A percentile compares a stretch with the other conserved stretches of the same genome.
These are phyloP conservation scores for Pangasianodon hypophthalmus DNA, from an alignment of 2,113 vertebrate genomes.

Conservation along the genomic window DNA sequence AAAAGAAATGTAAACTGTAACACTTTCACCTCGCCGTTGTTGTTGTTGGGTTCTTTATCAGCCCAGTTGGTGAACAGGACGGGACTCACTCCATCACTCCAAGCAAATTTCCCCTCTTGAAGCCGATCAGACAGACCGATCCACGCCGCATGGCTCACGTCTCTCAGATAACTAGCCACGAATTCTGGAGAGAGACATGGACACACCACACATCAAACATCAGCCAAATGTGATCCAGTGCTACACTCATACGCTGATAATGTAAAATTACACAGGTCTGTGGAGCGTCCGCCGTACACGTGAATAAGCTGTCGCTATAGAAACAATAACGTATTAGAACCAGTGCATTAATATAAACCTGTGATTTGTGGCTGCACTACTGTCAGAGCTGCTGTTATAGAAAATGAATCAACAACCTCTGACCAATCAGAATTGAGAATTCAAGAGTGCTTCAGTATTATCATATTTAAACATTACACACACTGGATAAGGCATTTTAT, in stretches of 20 bases:
- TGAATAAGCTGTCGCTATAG: too few relatives aligned
- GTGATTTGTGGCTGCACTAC: neutral
- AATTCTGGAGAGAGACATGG: conserved; percentile 65
- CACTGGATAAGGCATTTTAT: neutral
- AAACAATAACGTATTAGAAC: too few relatives aligned
- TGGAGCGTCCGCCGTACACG: too few relatives aligned
- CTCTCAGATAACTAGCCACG: conserved; percentile 75
- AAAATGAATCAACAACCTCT: neutral
- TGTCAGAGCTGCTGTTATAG: neutral
- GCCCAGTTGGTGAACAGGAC: conserved; percentile 78
- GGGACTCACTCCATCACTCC: conserved; percentile 72
- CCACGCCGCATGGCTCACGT: conserved; percentile 67
- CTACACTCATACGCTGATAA: neutral
- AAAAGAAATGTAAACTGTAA: too few relatives aligned
- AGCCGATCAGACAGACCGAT: conserved; percentile 73
- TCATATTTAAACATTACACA: neutral
- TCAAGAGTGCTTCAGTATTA: neutral
- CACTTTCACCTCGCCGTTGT: conserved; percentile 59
- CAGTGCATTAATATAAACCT: neutral
- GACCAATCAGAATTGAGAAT: neutral
- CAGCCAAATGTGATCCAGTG: neutral
- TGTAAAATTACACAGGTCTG: neutral
- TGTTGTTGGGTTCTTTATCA: conserved; percentile 74
- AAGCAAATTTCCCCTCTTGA: conserved; percentile 72
- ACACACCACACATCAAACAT: neutral